Base-by-base conservation (phyloP, 2,888 invertebrate species). In the Cosmia pyralina region DNA sequence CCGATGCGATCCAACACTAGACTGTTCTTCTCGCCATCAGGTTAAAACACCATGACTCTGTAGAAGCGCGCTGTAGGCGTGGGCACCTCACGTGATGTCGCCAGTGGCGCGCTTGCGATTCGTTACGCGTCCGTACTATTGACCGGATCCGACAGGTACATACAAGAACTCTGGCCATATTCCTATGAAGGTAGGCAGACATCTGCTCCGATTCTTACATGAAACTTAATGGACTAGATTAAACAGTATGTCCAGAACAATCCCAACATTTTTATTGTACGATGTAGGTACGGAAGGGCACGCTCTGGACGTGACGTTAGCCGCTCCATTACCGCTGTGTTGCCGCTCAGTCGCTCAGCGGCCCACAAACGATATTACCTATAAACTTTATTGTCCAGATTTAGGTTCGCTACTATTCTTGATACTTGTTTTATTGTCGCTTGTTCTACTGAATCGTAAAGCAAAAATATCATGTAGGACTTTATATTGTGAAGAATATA, bases 361-460 rank as follows among this genome's bases (percentile, higher is more conserved):
- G 53, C 11, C 74, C 74, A 65, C 64, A 75, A 58, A 77, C 74
- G 77, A 82, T 69, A n/a, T n/a, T 38, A 38, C 52, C 72, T 66
- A 85, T 77, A 82, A 83, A 83, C 38, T 82, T 82, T 82, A 85
- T 52, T n/a, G 73, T 59, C 64, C 48, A 82, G 59, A 75, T 75
- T 75, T 71, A 70, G 52, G 17, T 44, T 64, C 62, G 38, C 72
- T 57, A 68, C 77, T 63, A 63, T 62, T 74, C 67, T 58, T 34
- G 68, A 52, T 75, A 68, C 44, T 68, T 58, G 41, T 64, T 84
- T 82, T 82, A 82, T 48, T 70, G 62, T 44, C 50, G 50, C 52
- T 48, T 68, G 62, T 66, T 74, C 53, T 57, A 48, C 38, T 8
- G 17, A 52, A 72, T 50, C 65, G 44, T 83, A 79, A 83, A 80